phyloP scores from a whole-genome alignment of 1,140 invertebrate species.

The Cecropterus lyciades region DNA sequence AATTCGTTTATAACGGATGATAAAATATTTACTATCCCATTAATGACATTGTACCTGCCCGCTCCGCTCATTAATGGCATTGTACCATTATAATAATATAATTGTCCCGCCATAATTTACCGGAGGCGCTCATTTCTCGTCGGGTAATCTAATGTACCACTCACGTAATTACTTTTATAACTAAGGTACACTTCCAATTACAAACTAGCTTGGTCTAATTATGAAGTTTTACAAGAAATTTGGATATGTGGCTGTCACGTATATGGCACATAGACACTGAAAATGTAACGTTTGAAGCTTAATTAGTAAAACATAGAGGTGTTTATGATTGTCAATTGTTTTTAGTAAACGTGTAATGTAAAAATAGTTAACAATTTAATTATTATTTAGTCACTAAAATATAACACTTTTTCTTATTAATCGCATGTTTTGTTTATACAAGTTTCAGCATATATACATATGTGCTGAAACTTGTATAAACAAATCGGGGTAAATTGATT shows the following conservation, averaged over 20 bases:
- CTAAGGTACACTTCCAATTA: slow-evolving; percentile 23
- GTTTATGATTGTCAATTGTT: too few species aligned
- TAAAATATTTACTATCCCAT: not conserved
- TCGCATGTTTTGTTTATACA: too few species aligned
- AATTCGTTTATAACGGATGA: not conserved
- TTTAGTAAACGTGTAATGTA: too few species aligned
- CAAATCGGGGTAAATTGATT: too few species aligned
- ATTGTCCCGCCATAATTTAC: slow-evolving; percentile 15
- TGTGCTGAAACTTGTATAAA: too few species aligned
- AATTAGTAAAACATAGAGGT: too few species aligned
- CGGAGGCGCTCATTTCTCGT: slow-evolving; percentile 5
- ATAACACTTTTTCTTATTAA: too few species aligned
- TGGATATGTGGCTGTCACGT: not conserved
- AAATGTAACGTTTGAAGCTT: too few species aligned
- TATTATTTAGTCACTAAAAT: too few species aligned
- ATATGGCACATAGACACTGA: too few species aligned
- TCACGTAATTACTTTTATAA: slow-evolving; percentile 21
- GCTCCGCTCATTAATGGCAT: not conserved
- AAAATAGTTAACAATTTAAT: too few species aligned
- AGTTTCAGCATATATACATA: too few species aligned
- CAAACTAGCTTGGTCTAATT: not conserved
- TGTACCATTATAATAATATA: slow-evolving; percentile 9
- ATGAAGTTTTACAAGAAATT: slow-evolving; percentile 10
- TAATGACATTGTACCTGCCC: not conserved
- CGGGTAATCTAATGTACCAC: slow-evolving; percentile 17